These are phyloP conservation scores for Palythoa heliodiscus DNA, from an alignment of 92 coral and sea anemone species.

Conservation along the genomic window DNA sequence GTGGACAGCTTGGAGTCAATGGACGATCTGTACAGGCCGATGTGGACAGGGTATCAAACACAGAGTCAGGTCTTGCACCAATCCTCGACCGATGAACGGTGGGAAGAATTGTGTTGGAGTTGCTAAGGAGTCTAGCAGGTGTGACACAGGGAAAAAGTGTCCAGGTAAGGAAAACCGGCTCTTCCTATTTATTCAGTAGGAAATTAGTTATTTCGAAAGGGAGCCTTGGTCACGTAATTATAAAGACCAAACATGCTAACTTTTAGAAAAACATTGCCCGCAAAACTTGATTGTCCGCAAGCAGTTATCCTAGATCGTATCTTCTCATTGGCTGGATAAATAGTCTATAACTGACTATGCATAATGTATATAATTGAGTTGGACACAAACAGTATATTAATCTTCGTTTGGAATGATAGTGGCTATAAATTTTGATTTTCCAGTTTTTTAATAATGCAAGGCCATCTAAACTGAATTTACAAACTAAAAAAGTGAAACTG, in stretches of 20 bases:
- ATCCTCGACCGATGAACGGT: slow-evolving; percentile 6
- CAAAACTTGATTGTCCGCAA: too few species aligned
- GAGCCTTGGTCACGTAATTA: too few species aligned
- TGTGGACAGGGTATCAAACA: slow-evolving; percentile 1
- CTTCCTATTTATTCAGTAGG: neutral
- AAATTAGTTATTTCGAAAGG: neutral
- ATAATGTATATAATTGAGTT: too few species aligned
- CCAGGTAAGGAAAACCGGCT: neutral
- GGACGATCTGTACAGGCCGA: neutral
- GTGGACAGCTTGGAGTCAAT: slow-evolving; percentile 1
- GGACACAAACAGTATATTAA: too few species aligned
- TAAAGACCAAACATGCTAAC: too few species aligned
- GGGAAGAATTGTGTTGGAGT: neutral
- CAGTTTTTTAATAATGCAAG: too few species aligned
- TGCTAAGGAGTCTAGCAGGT: neutral
- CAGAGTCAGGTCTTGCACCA: slow-evolving; percentile 21
- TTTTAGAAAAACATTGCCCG: neutral
- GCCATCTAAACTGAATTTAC: too few species aligned
- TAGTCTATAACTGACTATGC: too few species aligned
- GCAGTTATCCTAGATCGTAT: too few species aligned
- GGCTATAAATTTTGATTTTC: too few species aligned
- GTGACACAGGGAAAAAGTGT: slow-evolving; percentile 13
- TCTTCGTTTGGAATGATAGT: too few species aligned
- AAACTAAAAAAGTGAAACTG: neutral
- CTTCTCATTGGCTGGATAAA: too few species aligned